These are phyloP conservation scores for Megaceryle alcyon DNA, from an alignment of 2,797 vertebrate genomes.

Conservation along the genomic window DNA sequence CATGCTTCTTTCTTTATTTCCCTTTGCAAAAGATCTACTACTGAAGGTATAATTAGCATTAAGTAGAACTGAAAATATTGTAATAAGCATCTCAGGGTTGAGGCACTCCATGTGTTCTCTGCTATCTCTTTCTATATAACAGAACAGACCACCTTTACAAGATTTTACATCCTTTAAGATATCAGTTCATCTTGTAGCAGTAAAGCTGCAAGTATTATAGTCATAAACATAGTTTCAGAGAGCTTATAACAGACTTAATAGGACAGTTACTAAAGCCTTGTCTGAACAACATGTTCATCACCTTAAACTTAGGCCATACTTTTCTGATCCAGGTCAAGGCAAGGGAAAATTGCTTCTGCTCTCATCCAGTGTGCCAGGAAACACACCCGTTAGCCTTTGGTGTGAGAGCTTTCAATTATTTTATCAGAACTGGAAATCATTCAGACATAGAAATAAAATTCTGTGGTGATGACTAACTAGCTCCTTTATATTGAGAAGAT, in stretches of 20 bases:
- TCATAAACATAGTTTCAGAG: neutral
- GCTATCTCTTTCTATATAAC: neutral
- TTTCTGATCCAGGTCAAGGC: neutral
- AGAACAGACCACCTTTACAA: neutral
- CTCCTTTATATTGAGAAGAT: neutral
- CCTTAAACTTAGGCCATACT: neutral
- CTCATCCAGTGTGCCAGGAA: slow-evolving; percentile 71
- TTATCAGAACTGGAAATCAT: slow-evolving; percentile 80
- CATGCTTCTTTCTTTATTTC: neutral
- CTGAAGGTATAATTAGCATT: neutral
- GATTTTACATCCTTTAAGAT: neutral
- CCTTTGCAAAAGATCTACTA: neutral
- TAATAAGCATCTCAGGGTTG: neutral
- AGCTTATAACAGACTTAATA: neutral
- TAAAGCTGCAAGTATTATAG: neutral
- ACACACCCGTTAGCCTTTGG: slow-evolving; percentile 86
- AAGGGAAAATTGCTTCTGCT: neutral
- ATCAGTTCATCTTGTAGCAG: neutral
- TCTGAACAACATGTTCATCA: neutral
- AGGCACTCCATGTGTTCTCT: neutral
- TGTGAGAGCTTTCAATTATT: slow-evolving; percentile 79
- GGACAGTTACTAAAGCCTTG: neutral
- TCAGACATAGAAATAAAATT: slow-evolving; percentile 73
- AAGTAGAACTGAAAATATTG: neutral
- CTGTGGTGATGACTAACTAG: neutral